Percentiles rank a stretch among this genome's conserved stretches.
These are phyloP conservation scores for Merluccius polli DNA, from an alignment of 2,797 vertebrate genomes.

Conservation along the genomic window DNA sequence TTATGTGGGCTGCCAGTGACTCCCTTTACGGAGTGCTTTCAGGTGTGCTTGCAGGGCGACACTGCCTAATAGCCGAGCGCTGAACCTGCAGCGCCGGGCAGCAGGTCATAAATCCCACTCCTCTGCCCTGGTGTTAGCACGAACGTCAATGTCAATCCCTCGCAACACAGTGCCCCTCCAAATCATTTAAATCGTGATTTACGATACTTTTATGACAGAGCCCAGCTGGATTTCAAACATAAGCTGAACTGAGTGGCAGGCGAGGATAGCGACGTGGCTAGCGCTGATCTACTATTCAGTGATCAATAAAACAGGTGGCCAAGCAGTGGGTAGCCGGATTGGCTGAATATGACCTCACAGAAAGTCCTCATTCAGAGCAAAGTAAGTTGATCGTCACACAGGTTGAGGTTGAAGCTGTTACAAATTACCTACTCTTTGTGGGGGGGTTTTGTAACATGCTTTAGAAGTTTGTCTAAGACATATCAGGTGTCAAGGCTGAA, in stretches of 20 bases:
- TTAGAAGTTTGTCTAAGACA: conserved; percentile 9
- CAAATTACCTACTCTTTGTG: conserved; percentile 23
- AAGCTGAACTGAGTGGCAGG: conserved; percentile 25
- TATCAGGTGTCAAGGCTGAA: conserved; percentile 17
- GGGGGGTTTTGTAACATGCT: conserved; percentile 11
- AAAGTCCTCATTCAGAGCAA: conserved; percentile 22
- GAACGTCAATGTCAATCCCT: conserved; percentile 53
- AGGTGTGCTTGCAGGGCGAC: conserved; percentile 37
- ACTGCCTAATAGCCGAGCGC: conserved; percentile 9
- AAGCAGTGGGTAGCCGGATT: conserved; percentile 44
- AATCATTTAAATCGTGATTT: conserved; percentile 53
- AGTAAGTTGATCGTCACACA: conserved; percentile 20
- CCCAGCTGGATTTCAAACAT: conserved; percentile 61
- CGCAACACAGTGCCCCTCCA: conserved; percentile 49
- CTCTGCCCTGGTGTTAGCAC: conserved; percentile 26
- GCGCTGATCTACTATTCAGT: too few species aligned
- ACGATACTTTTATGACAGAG: conserved; percentile 58
- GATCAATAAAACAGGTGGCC: conserved; percentile 68
- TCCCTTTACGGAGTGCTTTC: conserved; percentile 40
- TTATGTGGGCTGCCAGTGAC: conserved; percentile 39
- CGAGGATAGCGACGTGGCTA: conserved; percentile 36
- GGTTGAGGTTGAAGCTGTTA: conserved; percentile 27
- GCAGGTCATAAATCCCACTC: conserved; percentile 52
- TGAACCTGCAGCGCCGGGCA: conserved; percentile 34
- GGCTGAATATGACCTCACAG: conserved; percentile 37